Base-by-base conservation (phyloP, 1,140 invertebrate species). In the Drosophila bocqueti region DNA sequence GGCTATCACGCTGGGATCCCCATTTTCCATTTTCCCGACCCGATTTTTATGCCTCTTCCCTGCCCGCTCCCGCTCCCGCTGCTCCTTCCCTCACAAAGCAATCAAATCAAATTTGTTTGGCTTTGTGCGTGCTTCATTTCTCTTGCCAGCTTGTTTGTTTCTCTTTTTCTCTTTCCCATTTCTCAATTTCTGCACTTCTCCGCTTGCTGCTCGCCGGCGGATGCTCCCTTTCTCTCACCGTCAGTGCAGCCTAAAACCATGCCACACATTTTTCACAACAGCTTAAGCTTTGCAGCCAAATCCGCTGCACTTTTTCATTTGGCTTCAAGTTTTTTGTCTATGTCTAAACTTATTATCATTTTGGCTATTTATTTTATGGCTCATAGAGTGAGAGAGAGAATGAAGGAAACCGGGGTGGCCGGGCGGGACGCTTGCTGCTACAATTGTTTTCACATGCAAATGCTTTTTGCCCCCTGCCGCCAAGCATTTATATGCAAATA, bases 371-470 rank as follows among this genome's bases (percentile, higher is more conserved):
- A 87, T 87, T 87, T 87, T 84, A 89, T 89, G 71, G 85, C 74
- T 55, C 73, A 57, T 21, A 49, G 46, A 58, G 76, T 21, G 24
- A 31, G 16, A 59, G n/a, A 5, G 55, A 4, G 7, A 34, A n/a
- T 15, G 24, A n/a, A n/a, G 11, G 26, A 9, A 15, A 4, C n/a
- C 24, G 24, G 24, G 49, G 26, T 9, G 26, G 60, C 11, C 29
- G 9, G 4, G 55, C 34, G 34, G 61, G 13, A 10, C 34, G 54
- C 31, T 46, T 31, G 49, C 46, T 76, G 60, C 72, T 69, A 81
- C 84, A 87, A 87, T 87, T 87, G 84, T 87, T 87, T 87, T 87
- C 84, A 81, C 84, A 87, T 89, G 84, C 84, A 87, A 87, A 87
- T 87, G 77, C 58, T 60, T 36, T 49, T 63, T 66, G 52, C 58